These are phyloP conservation scores for Caenorhabditis briggsae DNA, from an alignment of 1,140 invertebrate genomes.

Conservation along the genomic window DNA sequence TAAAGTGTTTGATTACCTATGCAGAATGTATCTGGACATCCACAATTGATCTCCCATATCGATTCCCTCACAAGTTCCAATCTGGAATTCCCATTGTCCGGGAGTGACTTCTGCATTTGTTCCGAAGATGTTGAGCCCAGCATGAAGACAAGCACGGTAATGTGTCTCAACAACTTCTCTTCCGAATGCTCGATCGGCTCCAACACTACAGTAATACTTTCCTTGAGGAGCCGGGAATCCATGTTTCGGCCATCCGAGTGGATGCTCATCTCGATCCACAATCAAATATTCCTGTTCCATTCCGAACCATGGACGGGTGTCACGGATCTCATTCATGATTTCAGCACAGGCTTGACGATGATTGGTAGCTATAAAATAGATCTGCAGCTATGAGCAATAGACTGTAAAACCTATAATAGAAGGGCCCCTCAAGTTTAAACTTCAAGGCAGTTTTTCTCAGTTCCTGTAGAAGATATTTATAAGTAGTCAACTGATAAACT, in stretches of 20 bases:
- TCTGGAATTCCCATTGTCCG: slow-evolving; percentile 80
- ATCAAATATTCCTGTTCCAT: slow-evolving; percentile 91
- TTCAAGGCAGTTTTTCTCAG: too few relatives aligned
- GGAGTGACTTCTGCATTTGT: slow-evolving; percentile 94
- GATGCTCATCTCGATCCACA: slow-evolving; percentile 87
- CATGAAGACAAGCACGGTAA: slow-evolving; percentile 84
- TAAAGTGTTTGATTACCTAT: slow-evolving; percentile 76
- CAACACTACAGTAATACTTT: slow-evolving; percentile 91
- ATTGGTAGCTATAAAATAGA: slow-evolving; percentile 60
- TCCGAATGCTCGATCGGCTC: slow-evolving; percentile 90
- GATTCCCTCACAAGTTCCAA: slow-evolving; percentile 84
- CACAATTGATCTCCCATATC: slow-evolving; percentile 88
- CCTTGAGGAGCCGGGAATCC: slow-evolving; percentile 89
- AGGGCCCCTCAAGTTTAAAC: too few relatives aligned
- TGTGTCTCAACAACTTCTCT: slow-evolving; percentile 92
- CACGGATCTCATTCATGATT: slow-evolving; percentile 83
- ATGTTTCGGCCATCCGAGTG: slow-evolving; percentile 92
- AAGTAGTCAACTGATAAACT: too few relatives aligned
- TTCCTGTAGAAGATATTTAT: too few relatives aligned
- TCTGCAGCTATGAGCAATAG: too few relatives aligned
- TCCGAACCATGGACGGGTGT: slow-evolving; percentile 90
- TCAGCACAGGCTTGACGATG: slow-evolving; percentile 85
- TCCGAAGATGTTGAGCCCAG: slow-evolving; percentile 88
- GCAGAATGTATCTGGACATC: slow-evolving; percentile 87
- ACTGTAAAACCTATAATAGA: too few relatives aligned